Evolutionary conservation across 2,113 vertebrate genomes (phyloP), one percentile per base, ranked within the genome.

Genomic region (Larimichthys crocea): DNA sequence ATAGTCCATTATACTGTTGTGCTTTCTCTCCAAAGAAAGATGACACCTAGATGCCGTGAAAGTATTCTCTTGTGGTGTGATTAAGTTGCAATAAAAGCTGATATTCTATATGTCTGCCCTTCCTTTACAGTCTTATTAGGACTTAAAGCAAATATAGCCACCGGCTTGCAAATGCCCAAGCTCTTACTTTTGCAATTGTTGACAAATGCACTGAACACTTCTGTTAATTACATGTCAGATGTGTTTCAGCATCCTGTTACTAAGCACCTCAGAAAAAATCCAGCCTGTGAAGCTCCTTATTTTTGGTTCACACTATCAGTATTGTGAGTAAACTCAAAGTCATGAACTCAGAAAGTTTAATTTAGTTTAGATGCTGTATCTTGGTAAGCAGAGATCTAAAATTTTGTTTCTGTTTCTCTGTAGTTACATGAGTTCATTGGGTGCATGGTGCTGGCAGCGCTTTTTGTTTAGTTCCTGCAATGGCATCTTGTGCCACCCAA

Each of bases 101-200:
- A 91, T 72, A 95, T 91, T 86, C 76, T 84, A 94, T 94, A 92
- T 75, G 79, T 73, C 64, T 89, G 87, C 83, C 80, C 74, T 90
- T 79, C 73, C 63, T 85, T 81, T 86, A 76, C 61, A 74, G 87
- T 88, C 95, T 92, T 94, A 93, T 92, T 93, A 86, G 93, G 92
- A 86, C 88, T 69, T 92, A 92, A 91, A 91, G 65, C 88, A 95
- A 94, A 94, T 92, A 94, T 94, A 94, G 93, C 76, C 75, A 61
- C 14, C 50, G 63, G 46, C 66, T 79, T 71, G 72, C 35, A 63
- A 86, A 91, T 81, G 10, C 81, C 83, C 49, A 66, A 44, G 53
- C 22, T 64, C 82, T 79, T 70, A 80, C 56, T 77, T 35, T 82
- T 49, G 66, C 57, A 74, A 84, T 81, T 90, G 91, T 87, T 93